Conservation (phyloP, 2,797 vertebrate species). For the Sebastes itinus region DNA sequence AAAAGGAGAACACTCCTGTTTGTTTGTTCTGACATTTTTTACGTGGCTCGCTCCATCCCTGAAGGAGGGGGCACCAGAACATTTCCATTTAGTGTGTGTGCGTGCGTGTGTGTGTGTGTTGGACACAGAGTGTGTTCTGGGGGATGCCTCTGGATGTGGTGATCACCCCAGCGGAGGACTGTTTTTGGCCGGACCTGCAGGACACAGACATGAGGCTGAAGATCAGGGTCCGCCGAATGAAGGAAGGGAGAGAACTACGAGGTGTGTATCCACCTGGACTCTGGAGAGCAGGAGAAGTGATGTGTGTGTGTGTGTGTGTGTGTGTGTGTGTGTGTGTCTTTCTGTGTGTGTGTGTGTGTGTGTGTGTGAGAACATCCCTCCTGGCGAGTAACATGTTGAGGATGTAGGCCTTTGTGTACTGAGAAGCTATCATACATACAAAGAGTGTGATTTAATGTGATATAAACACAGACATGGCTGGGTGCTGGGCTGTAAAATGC, state of each 20-base stretch:
- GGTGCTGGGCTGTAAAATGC: background rate
- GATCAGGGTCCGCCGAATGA: slow-evolving; percentile 91
- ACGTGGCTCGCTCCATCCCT: slow-evolving; percentile 32
- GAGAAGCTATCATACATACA: background rate
- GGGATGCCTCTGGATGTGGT: slow-evolving; percentile 90
- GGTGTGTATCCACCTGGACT: slow-evolving; percentile 83
- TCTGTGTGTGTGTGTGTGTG: background rate
- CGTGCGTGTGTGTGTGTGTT: background rate
- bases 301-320: slow-evolving; percentile 9
- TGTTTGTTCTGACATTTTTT: slow-evolving; percentile 25
- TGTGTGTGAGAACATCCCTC: slow-evolving; percentile 1
- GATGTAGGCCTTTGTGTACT: slow-evolving; percentile 7
- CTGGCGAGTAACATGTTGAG: background rate
- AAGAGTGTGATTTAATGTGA: background rate
- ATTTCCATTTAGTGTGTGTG: slow-evolving; percentile 4
- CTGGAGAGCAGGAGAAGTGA: slow-evolving; percentile 3
- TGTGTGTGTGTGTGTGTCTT: background rate
- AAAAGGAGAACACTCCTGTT: slow-evolving; percentile 51
- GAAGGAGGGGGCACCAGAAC: slow-evolving; percentile 35
- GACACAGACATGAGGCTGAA: slow-evolving; percentile 91
- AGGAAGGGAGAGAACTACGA: slow-evolving; percentile 89
- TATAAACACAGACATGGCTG: background rate
- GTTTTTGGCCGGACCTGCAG: slow-evolving; percentile 87
- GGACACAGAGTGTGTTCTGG: slow-evolving; percentile 49
- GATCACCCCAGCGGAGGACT: slow-evolving; percentile 85